A percentile compares a stretch with the other conserved stretches of the same genome.
These are phyloP conservation scores for Corythoichthys intestinalis DNA, from an alignment of 2,113 vertebrate species.

Conservation along the genomic window DNA sequence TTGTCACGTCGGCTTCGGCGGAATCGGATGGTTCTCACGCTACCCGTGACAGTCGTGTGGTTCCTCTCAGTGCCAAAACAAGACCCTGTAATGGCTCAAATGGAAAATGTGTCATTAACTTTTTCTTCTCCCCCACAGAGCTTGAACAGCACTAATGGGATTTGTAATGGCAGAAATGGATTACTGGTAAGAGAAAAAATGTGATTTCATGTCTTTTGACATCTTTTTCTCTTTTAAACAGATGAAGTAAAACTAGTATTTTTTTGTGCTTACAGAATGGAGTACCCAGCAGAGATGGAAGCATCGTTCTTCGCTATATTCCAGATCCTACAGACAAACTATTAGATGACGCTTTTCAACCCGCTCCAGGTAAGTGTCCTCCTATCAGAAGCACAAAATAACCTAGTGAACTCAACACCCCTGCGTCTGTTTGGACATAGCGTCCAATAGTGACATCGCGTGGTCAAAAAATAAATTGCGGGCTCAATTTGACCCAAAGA, in stretches of 20 bases:
- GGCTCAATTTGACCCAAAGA: background rate
- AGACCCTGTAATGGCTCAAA: background rate
- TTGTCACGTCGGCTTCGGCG: constrained; percentile 32
- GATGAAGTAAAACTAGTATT: background rate
- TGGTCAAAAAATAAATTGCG: constrained; percentile 25
- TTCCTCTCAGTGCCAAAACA: constrained; percentile 7
- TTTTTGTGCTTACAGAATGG: constrained; percentile 66
- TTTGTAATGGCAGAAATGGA: constrained; percentile 62
- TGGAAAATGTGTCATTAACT: constrained; percentile 9
- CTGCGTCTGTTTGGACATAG: background rate
- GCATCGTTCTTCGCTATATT: constrained; percentile 85
- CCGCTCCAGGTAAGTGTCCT: constrained; percentile 76
- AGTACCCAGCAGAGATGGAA: constrained; percentile 81
- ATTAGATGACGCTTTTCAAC: constrained; percentile 80
- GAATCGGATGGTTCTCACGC: constrained; percentile 21
- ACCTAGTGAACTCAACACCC: background rate
- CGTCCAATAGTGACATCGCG: constrained; percentile 43
- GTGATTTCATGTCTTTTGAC: background rate
- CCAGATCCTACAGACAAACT: constrained; percentile 87
- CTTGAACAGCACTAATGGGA: constrained; percentile 69
- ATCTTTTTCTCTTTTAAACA: background rate
- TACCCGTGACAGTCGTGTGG: constrained; percentile 14
- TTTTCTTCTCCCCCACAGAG: constrained; percentile 57
- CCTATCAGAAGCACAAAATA: background rate
- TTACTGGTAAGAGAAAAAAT: constrained; percentile 46